A percentile compares a stretch with the other conserved stretches of the same genome.
phyloP scores from a whole-genome alignment of 2,797 vertebrate genomes.

The Pitangus sulphuratus region DNA sequence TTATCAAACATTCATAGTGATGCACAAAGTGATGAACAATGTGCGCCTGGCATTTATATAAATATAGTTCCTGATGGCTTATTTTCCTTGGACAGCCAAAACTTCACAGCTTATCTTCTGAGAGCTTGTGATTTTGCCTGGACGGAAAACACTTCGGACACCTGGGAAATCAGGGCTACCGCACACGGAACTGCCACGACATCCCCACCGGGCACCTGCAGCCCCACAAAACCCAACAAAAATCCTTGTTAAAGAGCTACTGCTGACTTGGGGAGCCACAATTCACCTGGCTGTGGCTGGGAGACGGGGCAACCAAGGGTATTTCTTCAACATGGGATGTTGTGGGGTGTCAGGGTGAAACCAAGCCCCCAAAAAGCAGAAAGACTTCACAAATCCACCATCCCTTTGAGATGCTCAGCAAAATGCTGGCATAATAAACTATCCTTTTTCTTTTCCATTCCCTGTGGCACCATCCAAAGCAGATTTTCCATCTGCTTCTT shows the following conservation, averaged over 20 bases:
- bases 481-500: background rate
- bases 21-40: conserved; percentile 59
- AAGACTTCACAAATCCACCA: background rate
- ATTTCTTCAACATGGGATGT: background rate
- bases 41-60: conserved; percentile 56
- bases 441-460: background rate
- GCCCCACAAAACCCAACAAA: background rate
- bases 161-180: conserved; percentile 64
- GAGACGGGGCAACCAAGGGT: background rate
- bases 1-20: conserved; percentile 80
- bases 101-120: conserved; percentile 71
- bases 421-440: background rate
- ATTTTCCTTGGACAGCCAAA: conserved; percentile 63
- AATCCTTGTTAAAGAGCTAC: background rate
- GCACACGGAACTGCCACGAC: background rate
- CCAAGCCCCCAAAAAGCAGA: accelerated
- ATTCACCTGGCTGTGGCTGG: background rate
- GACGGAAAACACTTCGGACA: conserved; percentile 62
- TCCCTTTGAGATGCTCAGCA: background rate
- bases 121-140: conserved; percentile 48
- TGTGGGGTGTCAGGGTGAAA: accelerated
- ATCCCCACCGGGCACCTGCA: background rate
- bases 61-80: conserved; percentile 69
- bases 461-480: background rate
- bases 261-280: background rate